Percentiles rank a stretch among this genome's conserved stretches.
Evolutionary conservation across 2,888 invertebrate species (phyloP).

Genomic region (Tachina fera): DNA sequence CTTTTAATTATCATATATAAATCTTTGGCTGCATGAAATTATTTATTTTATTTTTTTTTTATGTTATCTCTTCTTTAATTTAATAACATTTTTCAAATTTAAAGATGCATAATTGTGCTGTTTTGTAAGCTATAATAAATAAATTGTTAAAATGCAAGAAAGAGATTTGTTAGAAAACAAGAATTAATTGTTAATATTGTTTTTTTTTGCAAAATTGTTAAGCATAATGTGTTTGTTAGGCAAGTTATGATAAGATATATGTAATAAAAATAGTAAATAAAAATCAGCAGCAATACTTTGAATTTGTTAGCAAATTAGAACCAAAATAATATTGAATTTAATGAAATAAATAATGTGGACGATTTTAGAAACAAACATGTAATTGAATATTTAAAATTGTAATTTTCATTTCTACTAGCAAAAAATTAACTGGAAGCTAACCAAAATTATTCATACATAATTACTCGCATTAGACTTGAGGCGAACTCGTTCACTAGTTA

Average conservation of each 20-base stretch:
- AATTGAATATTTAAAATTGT: too few species aligned
- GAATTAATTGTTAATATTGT: conserved; percentile 45
- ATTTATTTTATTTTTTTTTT: conserved; percentile 6
- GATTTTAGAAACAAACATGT: not conserved
- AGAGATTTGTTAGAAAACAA: conserved; percentile 38
- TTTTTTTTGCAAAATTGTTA: not conserved
- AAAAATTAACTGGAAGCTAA: too few species aligned
- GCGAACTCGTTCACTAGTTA: too few species aligned
- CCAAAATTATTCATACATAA: too few species aligned
- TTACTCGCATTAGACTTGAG: too few species aligned
- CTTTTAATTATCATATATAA: conserved; percentile 33
- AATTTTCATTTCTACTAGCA: too few species aligned
- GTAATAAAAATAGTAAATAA: not conserved
- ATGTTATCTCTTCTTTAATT: not conserved
- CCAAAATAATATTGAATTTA: not conserved
- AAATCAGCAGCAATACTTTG: conserved; percentile 70
- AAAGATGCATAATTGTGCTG: conserved; percentile 83
- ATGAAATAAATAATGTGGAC: not conserved
- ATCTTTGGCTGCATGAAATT: conserved; percentile 50
- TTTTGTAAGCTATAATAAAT: conserved; percentile 81
- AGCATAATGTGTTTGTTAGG: not conserved
- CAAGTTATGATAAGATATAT: conserved; percentile 11
- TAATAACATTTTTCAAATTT: conserved; percentile 73
- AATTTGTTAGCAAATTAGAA: conserved; percentile 70
- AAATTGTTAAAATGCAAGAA: conserved; percentile 54